These are phyloP conservation scores for Pantherophis alleghaniensis DNA, from an alignment of 2,797 vertebrate genomes.

Conservation along the genomic window DNA sequence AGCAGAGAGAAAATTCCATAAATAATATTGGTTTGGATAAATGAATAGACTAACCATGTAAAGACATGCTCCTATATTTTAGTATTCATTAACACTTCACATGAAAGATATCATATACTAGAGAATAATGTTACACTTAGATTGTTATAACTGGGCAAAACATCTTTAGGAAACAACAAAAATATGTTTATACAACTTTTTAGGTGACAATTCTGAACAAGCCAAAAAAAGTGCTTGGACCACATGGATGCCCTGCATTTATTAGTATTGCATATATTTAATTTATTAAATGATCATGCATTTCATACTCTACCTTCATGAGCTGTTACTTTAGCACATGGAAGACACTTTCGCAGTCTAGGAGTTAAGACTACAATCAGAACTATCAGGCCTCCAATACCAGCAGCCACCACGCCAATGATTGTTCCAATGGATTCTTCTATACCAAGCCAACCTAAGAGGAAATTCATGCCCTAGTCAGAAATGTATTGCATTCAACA, in stretches of 20 bases:
- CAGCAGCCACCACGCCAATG: slow-evolving; percentile 64
- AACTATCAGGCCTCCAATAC: slow-evolving; percentile 57
- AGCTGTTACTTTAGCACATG: slow-evolving; percentile 56
- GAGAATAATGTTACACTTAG: neutral
- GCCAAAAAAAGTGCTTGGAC: neutral
- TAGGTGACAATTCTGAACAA: neutral
- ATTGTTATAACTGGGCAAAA: neutral
- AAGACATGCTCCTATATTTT: neutral
- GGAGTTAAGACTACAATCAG: slow-evolving; percentile 63
- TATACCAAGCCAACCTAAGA: slow-evolving; percentile 60
- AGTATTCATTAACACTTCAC: neutral
- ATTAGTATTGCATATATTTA: neutral
- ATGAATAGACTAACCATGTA: neutral
- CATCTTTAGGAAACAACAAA: neutral
- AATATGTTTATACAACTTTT: neutral
- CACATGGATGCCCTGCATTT: neutral
- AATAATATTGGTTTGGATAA: neutral
- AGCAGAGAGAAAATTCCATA: neutral
- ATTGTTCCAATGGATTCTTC: slow-evolving; percentile 70
- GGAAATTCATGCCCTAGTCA: slow-evolving; percentile 6
- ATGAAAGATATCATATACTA: neutral
- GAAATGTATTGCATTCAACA: neutral
- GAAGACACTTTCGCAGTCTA: slow-evolving; percentile 58
- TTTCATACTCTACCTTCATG: slow-evolving; percentile 34
- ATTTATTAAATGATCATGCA: neutral